phyloP scores from a whole-genome alignment of 64 coral and sea anemone genomes.

The Cladopsammia gracilis region DNA sequence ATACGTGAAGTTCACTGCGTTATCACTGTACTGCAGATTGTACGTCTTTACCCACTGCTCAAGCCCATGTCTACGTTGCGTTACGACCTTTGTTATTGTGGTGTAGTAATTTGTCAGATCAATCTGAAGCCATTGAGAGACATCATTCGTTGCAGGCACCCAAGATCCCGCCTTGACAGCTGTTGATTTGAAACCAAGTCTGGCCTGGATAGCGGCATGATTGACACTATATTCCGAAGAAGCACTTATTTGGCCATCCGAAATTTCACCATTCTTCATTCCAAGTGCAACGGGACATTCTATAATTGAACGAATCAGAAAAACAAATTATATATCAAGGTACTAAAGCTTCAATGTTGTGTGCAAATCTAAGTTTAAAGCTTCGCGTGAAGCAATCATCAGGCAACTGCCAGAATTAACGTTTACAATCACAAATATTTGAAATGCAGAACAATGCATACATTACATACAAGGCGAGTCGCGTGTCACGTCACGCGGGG shows the following conservation, averaged over 20 bases:
- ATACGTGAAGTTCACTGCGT: neutral
- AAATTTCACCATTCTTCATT: slow-evolving; percentile 30
- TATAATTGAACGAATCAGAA: neutral
- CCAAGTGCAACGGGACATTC: slow-evolving; percentile 27
- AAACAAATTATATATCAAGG: no score
- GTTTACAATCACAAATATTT: no score
- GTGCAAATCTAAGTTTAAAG: no score
- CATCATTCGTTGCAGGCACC: slow-evolving; percentile 27
- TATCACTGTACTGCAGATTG: slow-evolving; percentile 2
- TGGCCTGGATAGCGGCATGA: slow-evolving; percentile 28
- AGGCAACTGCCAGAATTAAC: no score
- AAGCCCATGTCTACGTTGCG: slow-evolving; percentile 6
- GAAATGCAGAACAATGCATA: no score
- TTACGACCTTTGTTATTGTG: slow-evolving; percentile 3
- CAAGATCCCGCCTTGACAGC: neutral
- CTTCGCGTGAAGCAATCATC: no score
- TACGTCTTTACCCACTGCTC: slow-evolving; percentile 44
- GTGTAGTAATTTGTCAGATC: slow-evolving; percentile 30
- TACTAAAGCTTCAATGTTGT: no score
- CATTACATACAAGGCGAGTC: no score
- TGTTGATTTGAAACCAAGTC: slow-evolving; percentile 26
- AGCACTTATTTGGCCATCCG: slow-evolving; percentile 58
- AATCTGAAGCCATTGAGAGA: slow-evolving; percentile 58
- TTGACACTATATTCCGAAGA: slow-evolving; percentile 20
- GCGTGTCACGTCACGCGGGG: no score